Evolutionary conservation across 2,888 invertebrate genomes (phyloP).

Genomic region (Maniola hyperantus): DNA sequence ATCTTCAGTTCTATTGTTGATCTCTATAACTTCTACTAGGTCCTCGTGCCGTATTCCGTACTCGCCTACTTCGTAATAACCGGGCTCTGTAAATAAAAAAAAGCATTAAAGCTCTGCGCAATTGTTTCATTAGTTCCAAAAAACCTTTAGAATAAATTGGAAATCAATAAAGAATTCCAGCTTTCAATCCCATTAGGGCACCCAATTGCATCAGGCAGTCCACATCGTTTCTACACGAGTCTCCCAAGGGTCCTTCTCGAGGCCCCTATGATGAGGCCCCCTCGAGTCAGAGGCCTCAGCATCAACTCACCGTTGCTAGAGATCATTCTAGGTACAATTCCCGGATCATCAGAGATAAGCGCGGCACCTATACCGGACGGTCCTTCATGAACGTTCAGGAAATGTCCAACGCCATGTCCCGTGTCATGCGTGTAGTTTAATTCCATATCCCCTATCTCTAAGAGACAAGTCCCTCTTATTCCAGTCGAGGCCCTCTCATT

Average conservation of each 20-base stretch:
- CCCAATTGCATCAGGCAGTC: no score
- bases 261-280: background rate
- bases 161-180: no score
- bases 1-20: slow-evolving; percentile 53
- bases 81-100: slow-evolving; percentile 85
- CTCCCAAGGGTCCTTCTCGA: no score
- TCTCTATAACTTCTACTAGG: slow-evolving; percentile 85
- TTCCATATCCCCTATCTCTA: slow-evolving; percentile 94
- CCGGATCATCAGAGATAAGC: slow-evolving; percentile 61
- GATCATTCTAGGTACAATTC: slow-evolving; percentile 65
- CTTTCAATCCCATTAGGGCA: no score
- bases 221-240: no score
- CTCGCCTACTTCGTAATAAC: slow-evolving; percentile 92
- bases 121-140: no score
- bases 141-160: no score
- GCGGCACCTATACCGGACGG: slow-evolving; percentile 86
- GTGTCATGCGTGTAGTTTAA: slow-evolving; percentile 95
- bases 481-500: no score
- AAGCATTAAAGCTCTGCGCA: background rate
- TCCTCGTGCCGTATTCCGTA: slow-evolving; percentile 96
- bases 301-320: slow-evolving; percentile 64
- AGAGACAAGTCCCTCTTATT: no score
- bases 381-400: slow-evolving; percentile 94
- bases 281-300: background rate
- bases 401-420: slow-evolving; percentile 95